Base-by-base conservation (phyloP, 1,140 invertebrate species). In the Oscheius sp. region DNA sequence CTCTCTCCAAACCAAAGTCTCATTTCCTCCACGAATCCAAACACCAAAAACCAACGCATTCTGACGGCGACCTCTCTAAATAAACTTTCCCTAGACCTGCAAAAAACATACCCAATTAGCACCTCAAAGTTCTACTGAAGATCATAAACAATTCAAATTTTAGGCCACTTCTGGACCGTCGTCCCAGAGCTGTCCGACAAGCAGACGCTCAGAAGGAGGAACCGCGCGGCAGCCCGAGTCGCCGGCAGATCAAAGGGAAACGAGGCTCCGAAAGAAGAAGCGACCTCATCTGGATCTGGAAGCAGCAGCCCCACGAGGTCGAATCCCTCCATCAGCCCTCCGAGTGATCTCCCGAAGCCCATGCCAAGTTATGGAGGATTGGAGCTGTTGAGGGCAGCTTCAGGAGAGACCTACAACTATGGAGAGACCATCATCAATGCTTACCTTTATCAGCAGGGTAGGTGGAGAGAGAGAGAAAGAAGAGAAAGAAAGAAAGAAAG, bases 81-180 rank as follows among this genome's bases (percentile, higher is more conserved):
- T n/a, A n/a, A n/a, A n/a, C n/a, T n/a, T n/a, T n/a, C n/a, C n/a
- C n/a, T n/a, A n/a, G n/a, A n/a, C n/a, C n/a, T n/a, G n/a, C n/a
- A n/a, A n/a, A n/a, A n/a, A n/a, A n/a, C n/a, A n/a, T n/a, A n/a
- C n/a, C n/a, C n/a, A n/a, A n/a, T n/a, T n/a, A n/a, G n/a, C n/a
- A n/a, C n/a, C n/a, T n/a, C n/a, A n/a, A n/a, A n/a, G n/a, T n/a
- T n/a, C n/a, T n/a, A n/a, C n/a, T n/a, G n/a, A n/a, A n/a, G n/a
- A n/a, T n/a, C n/a, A n/a, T n/a, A n/a, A n/a, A n/a, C n/a, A n/a
- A n/a, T n/a, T n/a, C n/a, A n/a, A n/a, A n/a, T n/a, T 80, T 61
- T 52, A 80, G 79, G 80, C 63, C 80, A 82, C 52, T 82, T 80
- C 73, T 82, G 80, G 80, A 82, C 80, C 2, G 80, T 82, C 3